These are phyloP conservation scores for Rhynchomys soricoides DNA, from an alignment of 2,113 vertebrate species.

Conservation along the genomic window DNA sequence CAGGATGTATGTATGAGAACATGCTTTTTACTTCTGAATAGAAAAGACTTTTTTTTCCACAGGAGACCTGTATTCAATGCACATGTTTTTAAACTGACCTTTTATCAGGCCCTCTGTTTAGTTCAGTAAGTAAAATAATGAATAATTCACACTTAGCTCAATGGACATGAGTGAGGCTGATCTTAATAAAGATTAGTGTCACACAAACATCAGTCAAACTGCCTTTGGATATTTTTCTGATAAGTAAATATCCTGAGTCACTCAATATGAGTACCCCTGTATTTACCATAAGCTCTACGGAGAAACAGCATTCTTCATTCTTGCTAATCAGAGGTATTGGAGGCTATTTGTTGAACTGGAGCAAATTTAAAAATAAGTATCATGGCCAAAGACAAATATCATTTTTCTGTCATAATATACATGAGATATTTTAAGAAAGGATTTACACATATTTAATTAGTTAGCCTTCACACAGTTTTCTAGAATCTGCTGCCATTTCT, in stretches of 20 bases:
- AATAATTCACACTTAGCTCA: slow-evolving; percentile 5
- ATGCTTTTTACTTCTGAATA: background rate
- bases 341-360: background rate
- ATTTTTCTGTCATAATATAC: background rate
- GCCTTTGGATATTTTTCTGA: background rate
- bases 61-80: background rate
- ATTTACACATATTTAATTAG: background rate
- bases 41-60: background rate
- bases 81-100: background rate
- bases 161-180: background rate
- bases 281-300: background rate
- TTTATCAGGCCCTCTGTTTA: background rate
- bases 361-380: background rate
- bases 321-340: background rate
- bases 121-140: background rate
- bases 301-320: background rate
- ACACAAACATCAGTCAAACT: background rate
- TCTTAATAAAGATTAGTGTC: background rate
- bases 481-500: background rate
- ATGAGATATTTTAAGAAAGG: background rate
- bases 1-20: background rate
- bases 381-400: background rate
- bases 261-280: background rate
- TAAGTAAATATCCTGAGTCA: background rate
- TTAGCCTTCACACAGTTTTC: background rate